These are phyloP conservation scores for Tridacna gigas DNA, from an alignment of 2,888 invertebrate species.

Conservation along the genomic window DNA sequence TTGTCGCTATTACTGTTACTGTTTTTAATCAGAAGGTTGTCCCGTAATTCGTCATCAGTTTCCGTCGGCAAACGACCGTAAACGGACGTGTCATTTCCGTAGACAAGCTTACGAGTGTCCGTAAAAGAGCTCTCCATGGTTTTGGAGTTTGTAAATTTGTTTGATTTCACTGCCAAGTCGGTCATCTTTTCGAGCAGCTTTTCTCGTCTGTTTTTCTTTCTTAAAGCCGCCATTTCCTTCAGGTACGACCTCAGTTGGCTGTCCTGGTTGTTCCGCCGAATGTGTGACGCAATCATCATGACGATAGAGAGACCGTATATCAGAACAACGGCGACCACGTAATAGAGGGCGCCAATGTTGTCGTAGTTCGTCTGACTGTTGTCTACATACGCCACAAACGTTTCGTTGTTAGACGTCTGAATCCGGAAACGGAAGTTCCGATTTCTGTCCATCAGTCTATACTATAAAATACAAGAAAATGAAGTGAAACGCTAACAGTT, in stretches of 20 bases:
- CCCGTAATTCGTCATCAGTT: constrained; percentile 60
- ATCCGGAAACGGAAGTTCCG: constrained; percentile 73
- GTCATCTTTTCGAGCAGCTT: constrained; percentile 76
- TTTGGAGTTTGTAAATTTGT: constrained; percentile 33
- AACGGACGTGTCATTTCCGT: constrained; percentile 33
- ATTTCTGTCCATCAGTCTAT: constrained; percentile 70
- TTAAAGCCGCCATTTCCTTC: constrained; percentile 81
- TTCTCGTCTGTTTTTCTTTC: constrained; percentile 80
- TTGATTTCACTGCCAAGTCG: constrained; percentile 60
- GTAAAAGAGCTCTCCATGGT: constrained; percentile 39
- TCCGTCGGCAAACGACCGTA: constrained; percentile 59
- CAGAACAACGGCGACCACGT: constrained; percentile 84
- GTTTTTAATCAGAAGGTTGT: constrained; percentile 58
- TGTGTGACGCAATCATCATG: constrained; percentile 84
- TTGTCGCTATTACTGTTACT: constrained; percentile 67
- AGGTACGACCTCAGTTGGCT: constrained; percentile 81
- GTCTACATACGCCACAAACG: constrained; percentile 74
- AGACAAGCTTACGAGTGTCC: constrained; percentile 23
- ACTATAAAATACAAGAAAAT: constrained; percentile 44
- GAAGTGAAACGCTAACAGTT: too few relatives aligned
- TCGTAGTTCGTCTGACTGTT: constrained; percentile 73
- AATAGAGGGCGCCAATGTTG: constrained; percentile 82
- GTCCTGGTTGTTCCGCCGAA: constrained; percentile 83
- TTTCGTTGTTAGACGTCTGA: constrained; percentile 67
- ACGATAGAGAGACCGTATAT: constrained; percentile 84